Conservation (phyloP, 1,140 invertebrate species). For the Euwallacea similis region DNA sequence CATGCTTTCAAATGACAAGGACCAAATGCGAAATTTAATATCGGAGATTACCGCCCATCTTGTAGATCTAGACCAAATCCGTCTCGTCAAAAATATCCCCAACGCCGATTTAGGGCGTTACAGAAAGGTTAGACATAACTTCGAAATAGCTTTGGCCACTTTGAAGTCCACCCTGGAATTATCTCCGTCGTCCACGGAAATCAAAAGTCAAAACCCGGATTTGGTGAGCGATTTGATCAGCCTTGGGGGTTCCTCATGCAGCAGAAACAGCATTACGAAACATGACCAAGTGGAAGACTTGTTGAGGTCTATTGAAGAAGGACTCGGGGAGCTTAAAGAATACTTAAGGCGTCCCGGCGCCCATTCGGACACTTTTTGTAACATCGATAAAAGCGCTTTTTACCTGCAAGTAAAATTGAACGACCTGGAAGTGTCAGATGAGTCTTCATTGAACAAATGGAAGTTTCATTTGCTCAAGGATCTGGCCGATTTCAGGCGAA, state of each 20-base stretch:
- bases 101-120: slow-evolving; percentile 3
- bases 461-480: slow-evolving; percentile 11
- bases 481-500: slow-evolving; percentile 2
- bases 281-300: background rate
- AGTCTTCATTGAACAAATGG: background rate
- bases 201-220: background rate
- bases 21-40: background rate
- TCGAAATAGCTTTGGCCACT: slow-evolving; percentile 22
- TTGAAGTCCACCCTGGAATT: slow-evolving; percentile 14
- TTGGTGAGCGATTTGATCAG: slow-evolving; percentile 6
- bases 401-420: slow-evolving; percentile 18
- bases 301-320: slow-evolving; percentile 1
- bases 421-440: background rate
- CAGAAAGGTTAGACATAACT: slow-evolving; percentile 13
- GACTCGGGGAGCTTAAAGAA: slow-evolving; percentile 18
- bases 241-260: background rate
- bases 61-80: slow-evolving; percentile 21
- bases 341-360: background rate
- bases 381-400: slow-evolving; percentile 25
- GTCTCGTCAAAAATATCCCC: background rate
- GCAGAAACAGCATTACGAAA: background rate
- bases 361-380: slow-evolving; percentile 11
- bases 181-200: no score
- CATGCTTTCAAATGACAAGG: background rate
- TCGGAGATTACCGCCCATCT: slow-evolving; percentile 22